Evolutionary conservation across 2,888 invertebrate species (phyloP).

Genomic region (Keiferia lycopersicella): DNA sequence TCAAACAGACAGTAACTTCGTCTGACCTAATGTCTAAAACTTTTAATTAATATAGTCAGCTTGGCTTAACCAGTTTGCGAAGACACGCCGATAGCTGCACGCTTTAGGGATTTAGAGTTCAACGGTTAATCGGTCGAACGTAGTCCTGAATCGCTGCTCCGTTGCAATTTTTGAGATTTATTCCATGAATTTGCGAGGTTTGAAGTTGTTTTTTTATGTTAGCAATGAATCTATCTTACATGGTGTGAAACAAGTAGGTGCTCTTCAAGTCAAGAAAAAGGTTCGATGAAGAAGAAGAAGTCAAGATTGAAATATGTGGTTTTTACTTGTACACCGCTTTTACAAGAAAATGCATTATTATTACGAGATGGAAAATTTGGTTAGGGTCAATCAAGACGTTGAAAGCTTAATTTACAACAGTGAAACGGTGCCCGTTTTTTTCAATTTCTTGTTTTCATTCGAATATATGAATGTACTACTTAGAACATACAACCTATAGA

Average conservation of each 20-base stretch:
- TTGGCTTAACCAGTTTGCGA: neutral
- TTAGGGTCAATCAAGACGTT: too few species aligned
- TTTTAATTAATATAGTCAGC: slow-evolving; percentile 43
- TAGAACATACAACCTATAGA: too few species aligned
- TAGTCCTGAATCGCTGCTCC: neutral
- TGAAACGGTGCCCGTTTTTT: too few species aligned
- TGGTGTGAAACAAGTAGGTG: neutral
- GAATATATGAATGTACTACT: too few species aligned
- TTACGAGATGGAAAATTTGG: too few species aligned
- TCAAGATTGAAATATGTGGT: too few species aligned
- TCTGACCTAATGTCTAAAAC: slow-evolving; percentile 31
- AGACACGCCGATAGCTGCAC: neutral
- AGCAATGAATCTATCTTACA: neutral
- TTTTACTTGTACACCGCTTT: too few species aligned
- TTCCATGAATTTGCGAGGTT: neutral
- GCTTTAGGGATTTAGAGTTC: neutral
- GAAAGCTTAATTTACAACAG: too few species aligned
- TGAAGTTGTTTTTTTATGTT: neutral
- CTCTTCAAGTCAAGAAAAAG: too few species aligned
- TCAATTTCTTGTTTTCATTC: too few species aligned
- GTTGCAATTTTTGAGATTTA: slow-evolving; percentile 18
- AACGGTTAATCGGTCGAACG: neutral
- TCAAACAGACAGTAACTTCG: slow-evolving; percentile 17
- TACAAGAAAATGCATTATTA: too few species aligned
- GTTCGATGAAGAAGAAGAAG: too few species aligned